phyloP scores from a whole-genome alignment of 2,888 invertebrate genomes.

The Thelaira solivaga region DNA sequence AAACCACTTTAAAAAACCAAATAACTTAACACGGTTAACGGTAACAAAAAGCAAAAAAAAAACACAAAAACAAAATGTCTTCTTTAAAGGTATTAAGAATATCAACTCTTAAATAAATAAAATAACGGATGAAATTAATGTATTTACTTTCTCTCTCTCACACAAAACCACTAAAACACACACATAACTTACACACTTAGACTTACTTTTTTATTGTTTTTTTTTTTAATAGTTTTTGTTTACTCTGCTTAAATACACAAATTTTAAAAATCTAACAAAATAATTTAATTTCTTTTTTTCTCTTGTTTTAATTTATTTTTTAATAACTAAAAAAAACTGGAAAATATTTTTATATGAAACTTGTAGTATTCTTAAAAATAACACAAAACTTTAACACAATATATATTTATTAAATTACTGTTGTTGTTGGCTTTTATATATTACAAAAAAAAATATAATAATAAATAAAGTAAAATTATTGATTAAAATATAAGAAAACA shows the following conservation, averaged over 20 bases:
- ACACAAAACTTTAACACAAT: slow-evolving; percentile 54
- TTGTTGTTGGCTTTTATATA: slow-evolving; percentile 64
- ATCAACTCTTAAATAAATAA: slow-evolving; percentile 20
- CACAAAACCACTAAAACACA: slow-evolving; percentile 4
- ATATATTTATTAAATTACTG: slow-evolving; percentile 56
- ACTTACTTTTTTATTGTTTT: slow-evolving; percentile 52
- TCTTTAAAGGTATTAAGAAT: slow-evolving; percentile 53
- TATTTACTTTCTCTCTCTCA: background rate
- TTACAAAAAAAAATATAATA: no score
- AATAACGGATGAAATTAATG: slow-evolving; percentile 8
- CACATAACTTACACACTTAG: slow-evolving; percentile 25
- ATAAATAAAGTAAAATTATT: slow-evolving; percentile 34
- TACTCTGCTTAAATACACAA: slow-evolving; percentile 25
- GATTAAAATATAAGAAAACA: slow-evolving; percentile 11
- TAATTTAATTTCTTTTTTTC: background rate
- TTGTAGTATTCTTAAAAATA: slow-evolving; percentile 61
- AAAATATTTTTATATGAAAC: slow-evolving; percentile 68
- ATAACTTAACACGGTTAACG: slow-evolving; percentile 9
- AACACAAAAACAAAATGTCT: slow-evolving; percentile 45
- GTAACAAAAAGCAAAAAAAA: background rate
- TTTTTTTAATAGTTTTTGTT: background rate
- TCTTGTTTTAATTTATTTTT: slow-evolving; percentile 8
- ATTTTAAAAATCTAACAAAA: slow-evolving; percentile 13
- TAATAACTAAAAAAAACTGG: slow-evolving; percentile 39
- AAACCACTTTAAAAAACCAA: slow-evolving; percentile 11